Evolutionary conservation across 2,113 vertebrate genomes (phyloP), one percentile per base, ranked within the genome.

Genomic region (Phycodurus eques): DNA sequence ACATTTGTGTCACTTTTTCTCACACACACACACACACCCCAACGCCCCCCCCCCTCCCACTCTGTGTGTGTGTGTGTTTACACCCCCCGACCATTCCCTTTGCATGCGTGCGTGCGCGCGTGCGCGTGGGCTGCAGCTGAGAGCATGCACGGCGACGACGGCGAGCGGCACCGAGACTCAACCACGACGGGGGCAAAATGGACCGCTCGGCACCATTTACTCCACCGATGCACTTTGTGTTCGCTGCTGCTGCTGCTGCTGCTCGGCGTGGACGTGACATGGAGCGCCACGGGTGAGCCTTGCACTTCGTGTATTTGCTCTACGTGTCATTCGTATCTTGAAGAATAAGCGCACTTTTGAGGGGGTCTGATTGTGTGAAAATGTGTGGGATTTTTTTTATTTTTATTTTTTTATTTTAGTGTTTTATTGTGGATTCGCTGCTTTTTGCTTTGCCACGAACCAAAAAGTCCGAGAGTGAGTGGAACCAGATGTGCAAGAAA

Each of bases 401-500:
- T 64, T 66, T 27, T 33, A 27, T 2, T 5, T 20, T 43, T 15
- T 27, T 2, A 2, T 3, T 11, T 17, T 10, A 2, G 35, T 10
- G 19, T 70, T 60, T 61, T 15, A 35, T 71, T 77, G 19, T 71
- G 75, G 46, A 59, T 84, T 79, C 39, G 78, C 68, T 83, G 83
- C 73, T 12, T 12, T 73, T 60, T 68, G 19, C 22, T 90, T 86
- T 91, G 91, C 91, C 91, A 91, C 90, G 92, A 92, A 90, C 88
- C 88, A 90, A 88, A 89, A 88, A 89, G 87, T 92, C 90, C 91
- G 83, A 90, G 88, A 67, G 83, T 94, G 93, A 95, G 94, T 94
- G 91, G 92, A 95, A 94, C 88, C 94, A 96, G 95, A 96, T 95
- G 95, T 94, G 93, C 79, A 84, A 79, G 77, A 75, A 83, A 61